Evolutionary conservation across 2,797 vertebrate genomes (phyloP).

Genomic region (Eremophila alpestris): DNA sequence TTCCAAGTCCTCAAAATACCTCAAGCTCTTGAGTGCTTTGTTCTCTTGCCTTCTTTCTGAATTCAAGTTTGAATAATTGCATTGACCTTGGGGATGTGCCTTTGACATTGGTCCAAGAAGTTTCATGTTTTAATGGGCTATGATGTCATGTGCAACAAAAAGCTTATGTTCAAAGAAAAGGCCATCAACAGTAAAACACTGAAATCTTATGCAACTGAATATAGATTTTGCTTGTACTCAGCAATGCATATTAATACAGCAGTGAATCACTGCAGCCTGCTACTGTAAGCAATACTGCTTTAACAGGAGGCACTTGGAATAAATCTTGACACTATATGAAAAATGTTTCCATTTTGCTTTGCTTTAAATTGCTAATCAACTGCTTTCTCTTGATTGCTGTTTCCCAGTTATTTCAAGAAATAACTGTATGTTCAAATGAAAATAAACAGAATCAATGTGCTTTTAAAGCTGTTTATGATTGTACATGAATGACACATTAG

Average conservation of each 20-base stretch:
- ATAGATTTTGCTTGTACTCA: constrained; percentile 54
- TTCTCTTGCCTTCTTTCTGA: neutral
- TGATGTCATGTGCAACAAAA: constrained; percentile 34
- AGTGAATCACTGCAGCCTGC: constrained; percentile 55
- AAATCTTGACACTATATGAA: constrained; percentile 30
- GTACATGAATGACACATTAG: constrained; percentile 4
- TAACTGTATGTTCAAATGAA: constrained; percentile 41
- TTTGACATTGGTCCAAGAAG: neutral
- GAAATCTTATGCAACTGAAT: constrained; percentile 43
- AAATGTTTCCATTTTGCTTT: constrained; percentile 43
- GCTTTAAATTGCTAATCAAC: constrained; percentile 57
- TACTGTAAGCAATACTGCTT: constrained; percentile 42
- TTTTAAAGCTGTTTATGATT: constrained; percentile 44
- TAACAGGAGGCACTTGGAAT: constrained; percentile 7
- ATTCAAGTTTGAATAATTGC: neutral
- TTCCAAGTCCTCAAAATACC: neutral
- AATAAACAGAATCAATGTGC: constrained; percentile 43
- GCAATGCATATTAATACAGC: constrained; percentile 47
- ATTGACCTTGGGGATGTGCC: neutral
- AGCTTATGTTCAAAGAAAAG: neutral
- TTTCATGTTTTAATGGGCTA: neutral
- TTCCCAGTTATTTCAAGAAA: constrained; percentile 56
- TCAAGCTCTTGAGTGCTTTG: neutral
- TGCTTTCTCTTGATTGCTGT: constrained; percentile 24
- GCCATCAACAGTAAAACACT: constrained; percentile 1